Conservation (phyloP, 37 sponge, comb jelly and placozoan genomes). For the Haliclona indistincta region DNA sequence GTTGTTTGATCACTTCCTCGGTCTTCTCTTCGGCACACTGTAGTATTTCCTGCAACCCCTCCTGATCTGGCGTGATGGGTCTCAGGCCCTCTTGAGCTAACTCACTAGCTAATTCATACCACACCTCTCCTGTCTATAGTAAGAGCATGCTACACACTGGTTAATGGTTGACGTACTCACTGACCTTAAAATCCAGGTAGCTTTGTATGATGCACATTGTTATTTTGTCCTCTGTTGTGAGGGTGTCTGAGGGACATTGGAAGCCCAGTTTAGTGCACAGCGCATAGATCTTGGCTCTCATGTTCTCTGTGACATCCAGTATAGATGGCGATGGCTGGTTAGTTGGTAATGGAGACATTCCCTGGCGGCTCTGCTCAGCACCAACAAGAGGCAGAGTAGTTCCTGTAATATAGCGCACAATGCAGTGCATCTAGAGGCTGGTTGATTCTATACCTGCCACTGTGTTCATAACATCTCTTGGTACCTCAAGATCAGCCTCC, state of each 20-base stretch:
- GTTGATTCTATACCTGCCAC: constrained; percentile 61
- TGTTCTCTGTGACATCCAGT: constrained; percentile 89
- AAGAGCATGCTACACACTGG: background rate
- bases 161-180: background rate
- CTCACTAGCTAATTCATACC: constrained; percentile 90
- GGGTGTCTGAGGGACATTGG: constrained; percentile 49
- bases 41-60: constrained; percentile 82
- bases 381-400: constrained; percentile 77
- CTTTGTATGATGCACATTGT: constrained; percentile 83
- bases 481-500: constrained; percentile 85
- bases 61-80: constrained; percentile 91
- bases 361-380: constrained; percentile 55
- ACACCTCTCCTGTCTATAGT: constrained; percentile 87
- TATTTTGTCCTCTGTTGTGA: constrained; percentile 84
- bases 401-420: constrained; percentile 14
- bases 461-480: constrained; percentile 61
- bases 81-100: constrained; percentile 82
- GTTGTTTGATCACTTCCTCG: constrained; percentile 74
- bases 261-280: constrained; percentile 84
- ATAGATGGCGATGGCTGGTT: constrained; percentile 73
- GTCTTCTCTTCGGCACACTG: constrained; percentile 80
- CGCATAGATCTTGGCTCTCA: constrained; percentile 96
- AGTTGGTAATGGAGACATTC: constrained; percentile 41
- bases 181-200: constrained; percentile 92
- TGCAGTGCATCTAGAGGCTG: background rate